Evolutionary conservation across 2,113 vertebrate genomes (phyloP).

Genomic region (Phasianus colchicus): DNA sequence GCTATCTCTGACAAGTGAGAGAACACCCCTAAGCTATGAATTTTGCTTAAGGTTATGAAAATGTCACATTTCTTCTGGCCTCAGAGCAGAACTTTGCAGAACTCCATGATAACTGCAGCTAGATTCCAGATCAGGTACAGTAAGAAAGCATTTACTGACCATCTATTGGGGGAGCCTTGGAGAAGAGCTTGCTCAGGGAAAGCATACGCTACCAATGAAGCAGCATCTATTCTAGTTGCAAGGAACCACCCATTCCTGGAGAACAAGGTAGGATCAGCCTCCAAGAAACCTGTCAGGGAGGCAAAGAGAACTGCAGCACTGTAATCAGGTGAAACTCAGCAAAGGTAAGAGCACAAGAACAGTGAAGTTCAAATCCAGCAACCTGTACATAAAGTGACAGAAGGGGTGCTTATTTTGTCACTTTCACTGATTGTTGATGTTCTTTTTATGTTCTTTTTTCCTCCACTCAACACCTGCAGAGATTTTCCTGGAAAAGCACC

Average conservation of each 20-base stretch:
- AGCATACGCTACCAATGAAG: neutral
- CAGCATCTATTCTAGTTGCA: neutral
- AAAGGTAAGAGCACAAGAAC: neutral
- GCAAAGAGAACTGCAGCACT: neutral
- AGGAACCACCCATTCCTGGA: neutral
- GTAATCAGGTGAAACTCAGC: neutral
- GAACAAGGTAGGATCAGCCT: neutral
- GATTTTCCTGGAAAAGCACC: neutral
- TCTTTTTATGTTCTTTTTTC: neutral
- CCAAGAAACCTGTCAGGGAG: neutral
- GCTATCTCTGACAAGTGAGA: neutral
- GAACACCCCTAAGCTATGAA: neutral
- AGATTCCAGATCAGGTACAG: neutral
- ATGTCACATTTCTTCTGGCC: fast-evolving
- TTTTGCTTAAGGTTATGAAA: slow-evolving; percentile 1
- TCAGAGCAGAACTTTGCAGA: neutral
- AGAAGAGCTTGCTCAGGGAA: neutral
- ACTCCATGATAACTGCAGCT: neutral
- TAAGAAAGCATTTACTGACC: neutral
- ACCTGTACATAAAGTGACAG: neutral
- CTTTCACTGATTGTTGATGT: neutral
- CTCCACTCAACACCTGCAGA: neutral
- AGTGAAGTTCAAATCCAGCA: neutral
- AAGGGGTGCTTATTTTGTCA: neutral
- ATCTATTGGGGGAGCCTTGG: neutral